Base-by-base conservation (phyloP, 2,888 invertebrate genomes). In the Danaus chrysippus region DNA sequence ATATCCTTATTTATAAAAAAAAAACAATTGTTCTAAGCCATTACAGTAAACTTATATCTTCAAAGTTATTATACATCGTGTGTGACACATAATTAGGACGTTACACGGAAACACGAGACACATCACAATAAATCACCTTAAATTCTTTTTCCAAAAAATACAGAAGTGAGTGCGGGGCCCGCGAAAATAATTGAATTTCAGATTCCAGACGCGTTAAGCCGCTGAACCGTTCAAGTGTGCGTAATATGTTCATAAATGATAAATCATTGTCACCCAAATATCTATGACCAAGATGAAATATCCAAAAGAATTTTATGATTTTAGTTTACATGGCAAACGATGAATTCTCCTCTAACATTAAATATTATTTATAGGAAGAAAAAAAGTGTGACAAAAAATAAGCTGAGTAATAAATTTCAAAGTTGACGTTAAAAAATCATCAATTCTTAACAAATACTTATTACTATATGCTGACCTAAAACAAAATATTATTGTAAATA, bases 151-250 rank as follows among this genome's bases (percentile, higher is more conserved):
- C 17, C 56, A 59, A 63, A 64, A 69, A 73, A 71, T 61, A 61
- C 55, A 53, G 41, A 62, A 63, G 64, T 67, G 63, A 67, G 60
- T 56, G 43, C 57, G 56, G 43, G 54, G 55, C 59, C 64, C 63
- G 69, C 66, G 68, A 71, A 75, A 77, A 79, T 83, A 83, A 84
- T 84, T 83, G 83, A 78, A 83, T 84, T 76, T 73, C 73, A 73
- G 73, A 83, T 81, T 80, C 78, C 79, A 76, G 67, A 73, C 75
- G 76, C 73, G 70, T 65, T 66, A 58, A 61, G 63, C 62, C 65
- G 58, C 62, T 23, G 65, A 66, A 66, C 63, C 68, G 67, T 62
- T 71, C 66, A 64, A 68, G 69, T 70, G 68, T 66, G 64, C 68
- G 67, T 72, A 73, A 73, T 72, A 70, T 73, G 66, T 68, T 67